Evolutionary conservation across 2,113 vertebrate genomes (phyloP), one percentile per base, ranked within the genome.

Genomic region (Oreocharis arfaki): DNA sequence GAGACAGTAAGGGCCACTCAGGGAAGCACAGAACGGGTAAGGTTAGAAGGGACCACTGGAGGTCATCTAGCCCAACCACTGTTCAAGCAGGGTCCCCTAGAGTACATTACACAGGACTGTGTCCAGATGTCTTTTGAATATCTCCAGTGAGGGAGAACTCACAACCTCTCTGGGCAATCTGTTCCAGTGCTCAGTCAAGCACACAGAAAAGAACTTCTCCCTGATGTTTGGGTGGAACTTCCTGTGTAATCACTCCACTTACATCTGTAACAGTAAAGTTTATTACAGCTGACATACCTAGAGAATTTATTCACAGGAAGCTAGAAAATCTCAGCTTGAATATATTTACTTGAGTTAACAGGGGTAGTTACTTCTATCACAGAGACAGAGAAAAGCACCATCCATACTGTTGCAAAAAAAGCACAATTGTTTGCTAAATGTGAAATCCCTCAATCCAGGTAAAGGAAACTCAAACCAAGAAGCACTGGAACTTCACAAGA

Each of bases 371-470:
- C 9, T 50, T 75, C 53, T 24, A 21, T 28, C 55, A 53, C 0
- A 0, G 20, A 69, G 20, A 32, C 1, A 5, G 4, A 2, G 1
- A 84, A 79, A 88, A 91, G 20, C 4, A 35, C 3, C 10, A 42
- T 8, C 23, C 7, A 5, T 32, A 19, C 5, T 39, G 7, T 3
- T 64, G 59, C 12, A 57, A 49, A 67, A 85, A 82, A 47, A 13
- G 2, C 15, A 19, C 32, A 52, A 2, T 11, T 49, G 2, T 49
- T 79, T 75, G 17, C 19, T 35, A 57, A 73, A 68, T 20, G 7
- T 35, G 19, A 78, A 63, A 60, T n/a, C 22, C 30, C 42, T 80
- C 33, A 76, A 21, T 2, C 13, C 12, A 23, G 12, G 22, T 3
- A 28, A 41, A 50, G 9, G 9, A 78, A 89, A 89, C 7, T 5